A percentile compares a stretch with the other conserved stretches of the same genome.
These are phyloP conservation scores for Anoplius nigerrimus DNA, from an alignment of 2,888 invertebrate species.

Conservation along the genomic window DNA sequence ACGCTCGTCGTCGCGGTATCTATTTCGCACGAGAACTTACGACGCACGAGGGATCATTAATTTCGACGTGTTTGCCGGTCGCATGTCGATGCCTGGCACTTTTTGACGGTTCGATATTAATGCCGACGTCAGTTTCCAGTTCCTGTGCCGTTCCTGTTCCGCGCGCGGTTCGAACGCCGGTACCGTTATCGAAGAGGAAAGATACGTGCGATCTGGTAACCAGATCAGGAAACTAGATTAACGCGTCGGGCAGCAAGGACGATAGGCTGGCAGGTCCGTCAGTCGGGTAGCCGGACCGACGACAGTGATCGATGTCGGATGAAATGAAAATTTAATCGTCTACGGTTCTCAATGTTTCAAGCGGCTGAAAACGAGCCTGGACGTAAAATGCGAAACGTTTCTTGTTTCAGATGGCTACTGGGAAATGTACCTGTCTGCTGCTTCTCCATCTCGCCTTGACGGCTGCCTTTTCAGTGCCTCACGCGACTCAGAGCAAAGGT, in stretches of 20 bases:
- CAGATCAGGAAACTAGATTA: slow-evolving; percentile 30
- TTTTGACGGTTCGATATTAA: too few species aligned
- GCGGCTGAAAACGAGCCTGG: background rate
- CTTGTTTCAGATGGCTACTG: slow-evolving; percentile 70
- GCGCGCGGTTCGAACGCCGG: slow-evolving; percentile 20
- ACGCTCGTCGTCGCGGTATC: too few species aligned
- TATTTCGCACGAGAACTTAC: too few species aligned
- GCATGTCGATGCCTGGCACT: too few species aligned
- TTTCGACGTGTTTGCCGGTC: too few species aligned
- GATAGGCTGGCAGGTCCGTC: too few species aligned
- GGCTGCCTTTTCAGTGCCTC: slow-evolving; percentile 63
- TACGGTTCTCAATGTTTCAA: too few species aligned
- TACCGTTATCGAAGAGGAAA: slow-evolving; percentile 44
- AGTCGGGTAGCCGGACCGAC: too few species aligned
- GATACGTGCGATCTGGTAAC: slow-evolving; percentile 19
- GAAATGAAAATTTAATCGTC: too few species aligned
- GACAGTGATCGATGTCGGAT: too few species aligned
- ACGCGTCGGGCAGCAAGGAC: slow-evolving; percentile 4
- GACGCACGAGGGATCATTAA: too few species aligned
- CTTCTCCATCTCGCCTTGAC: slow-evolving; percentile 62
- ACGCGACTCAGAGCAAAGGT: slow-evolving; percentile 50
- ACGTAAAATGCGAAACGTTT: slow-evolving; percentile 9
- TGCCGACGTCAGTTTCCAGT: slow-evolving; percentile 27
- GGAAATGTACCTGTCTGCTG: slow-evolving; percentile 62
- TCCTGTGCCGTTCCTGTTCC: slow-evolving; percentile 18